Conservation (phyloP, 2,888 invertebrate species). For the Cybosia mesomella region DNA sequence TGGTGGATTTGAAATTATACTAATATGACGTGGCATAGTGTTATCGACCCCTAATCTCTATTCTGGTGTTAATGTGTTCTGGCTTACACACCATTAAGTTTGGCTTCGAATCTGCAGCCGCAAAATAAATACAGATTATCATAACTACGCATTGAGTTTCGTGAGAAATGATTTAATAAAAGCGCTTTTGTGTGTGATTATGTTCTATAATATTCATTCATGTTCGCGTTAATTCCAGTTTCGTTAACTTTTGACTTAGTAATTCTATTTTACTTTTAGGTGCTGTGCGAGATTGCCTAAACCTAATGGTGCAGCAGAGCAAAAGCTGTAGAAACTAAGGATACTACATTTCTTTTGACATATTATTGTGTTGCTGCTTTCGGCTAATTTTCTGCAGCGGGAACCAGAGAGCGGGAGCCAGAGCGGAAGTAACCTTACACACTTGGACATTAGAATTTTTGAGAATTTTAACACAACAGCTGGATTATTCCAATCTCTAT, state of each 20-base stretch:
- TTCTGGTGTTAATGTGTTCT: slow-evolving; percentile 78
- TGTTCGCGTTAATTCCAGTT: neutral
- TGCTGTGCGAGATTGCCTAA: neutral
- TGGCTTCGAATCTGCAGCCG: slow-evolving; percentile 69
- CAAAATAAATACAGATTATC: slow-evolving; percentile 85
- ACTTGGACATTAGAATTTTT: too few relatives aligned
- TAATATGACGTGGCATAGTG: slow-evolving; percentile 61
- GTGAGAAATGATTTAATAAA: slow-evolving; percentile 70
- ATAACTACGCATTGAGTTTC: slow-evolving; percentile 73
- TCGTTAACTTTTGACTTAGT: neutral
- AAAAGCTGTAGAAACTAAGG: too few relatives aligned
- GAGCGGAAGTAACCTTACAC: neutral
- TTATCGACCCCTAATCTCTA: slow-evolving; percentile 72
- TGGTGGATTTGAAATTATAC: slow-evolving; percentile 14
- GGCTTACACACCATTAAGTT: slow-evolving; percentile 82
- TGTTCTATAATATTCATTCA: slow-evolving; percentile 5
- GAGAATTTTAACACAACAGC: too few relatives aligned
- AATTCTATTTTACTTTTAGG: neutral
- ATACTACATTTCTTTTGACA: too few relatives aligned
- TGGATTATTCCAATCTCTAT: neutral
- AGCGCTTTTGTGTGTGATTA: slow-evolving; percentile 2
- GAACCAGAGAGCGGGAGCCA: too few relatives aligned
- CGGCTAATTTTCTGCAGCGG: too few relatives aligned
- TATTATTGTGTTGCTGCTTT: too few relatives aligned
- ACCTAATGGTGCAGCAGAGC: neutral